Conservation (phyloP, 92 coral and sea anemone species). For the Meandrina meandrites region DNA sequence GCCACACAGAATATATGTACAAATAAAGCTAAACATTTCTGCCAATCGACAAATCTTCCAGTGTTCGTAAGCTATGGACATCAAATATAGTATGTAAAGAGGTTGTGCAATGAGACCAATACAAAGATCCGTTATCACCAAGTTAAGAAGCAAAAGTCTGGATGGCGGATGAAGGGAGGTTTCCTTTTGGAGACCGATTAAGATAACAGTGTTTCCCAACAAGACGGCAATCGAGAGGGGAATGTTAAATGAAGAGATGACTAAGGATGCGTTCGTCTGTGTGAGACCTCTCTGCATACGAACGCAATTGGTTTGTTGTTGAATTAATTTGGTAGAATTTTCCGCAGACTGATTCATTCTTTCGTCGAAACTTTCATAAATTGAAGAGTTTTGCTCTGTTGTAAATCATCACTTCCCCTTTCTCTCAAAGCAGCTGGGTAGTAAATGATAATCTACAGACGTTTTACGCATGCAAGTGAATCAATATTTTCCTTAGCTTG, state of each 20-base stretch:
- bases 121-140: slow-evolving; percentile 20
- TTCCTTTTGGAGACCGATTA: slow-evolving; percentile 4
- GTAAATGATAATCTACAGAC: too few species aligned
- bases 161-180: slow-evolving; percentile 20
- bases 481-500: neutral
- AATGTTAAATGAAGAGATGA: slow-evolving; percentile 10
- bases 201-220: neutral
- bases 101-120: slow-evolving; percentile 12
- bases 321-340: neutral
- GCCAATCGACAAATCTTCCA: slow-evolving; percentile 5
- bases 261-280: neutral
- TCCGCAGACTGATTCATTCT: neutral
- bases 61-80: slow-evolving; percentile 12
- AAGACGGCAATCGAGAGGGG: neutral
- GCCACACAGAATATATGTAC: neutral
- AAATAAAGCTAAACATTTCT: neutral
- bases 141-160: slow-evolving; percentile 14
- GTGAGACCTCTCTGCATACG: neutral
- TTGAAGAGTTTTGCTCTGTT: too few species aligned
- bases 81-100: neutral
- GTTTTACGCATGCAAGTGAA: too few species aligned
- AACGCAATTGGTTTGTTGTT: neutral
- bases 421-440: too few species aligned
- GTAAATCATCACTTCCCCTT: too few species aligned
- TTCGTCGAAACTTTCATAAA: neutral